These are phyloP conservation scores for Ceratina japonica DNA, from an alignment of 1,140 invertebrate species.

Conservation along the genomic window DNA sequence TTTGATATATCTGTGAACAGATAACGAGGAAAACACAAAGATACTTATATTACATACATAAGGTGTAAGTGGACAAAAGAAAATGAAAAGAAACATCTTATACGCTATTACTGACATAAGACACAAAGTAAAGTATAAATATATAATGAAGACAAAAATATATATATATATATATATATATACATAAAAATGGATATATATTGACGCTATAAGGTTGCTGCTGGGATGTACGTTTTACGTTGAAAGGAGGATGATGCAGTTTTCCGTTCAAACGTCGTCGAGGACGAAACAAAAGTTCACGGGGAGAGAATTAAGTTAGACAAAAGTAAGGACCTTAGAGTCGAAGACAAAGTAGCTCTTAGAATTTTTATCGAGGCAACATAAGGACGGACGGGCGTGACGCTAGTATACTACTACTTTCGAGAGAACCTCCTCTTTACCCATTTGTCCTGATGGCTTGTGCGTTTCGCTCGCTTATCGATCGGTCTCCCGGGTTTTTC, in stretches of 20 bases:
- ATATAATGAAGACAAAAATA: constrained; percentile 74
- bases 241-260: constrained; percentile 41
- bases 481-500: constrained; percentile 15
- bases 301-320: constrained; percentile 52
- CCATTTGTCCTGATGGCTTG: constrained; percentile 29
- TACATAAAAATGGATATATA: constrained; percentile 71
- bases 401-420: constrained; percentile 37
- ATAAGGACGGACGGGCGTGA: constrained; percentile 58
- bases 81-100: constrained; percentile 73
- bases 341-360: constrained; percentile 60
- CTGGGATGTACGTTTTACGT: constrained; percentile 69
- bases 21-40: constrained; percentile 55
- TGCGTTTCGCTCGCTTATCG: constrained; percentile 33
- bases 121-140: constrained; percentile 75
- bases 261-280: constrained; percentile 59
- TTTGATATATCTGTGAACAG: constrained; percentile 77
- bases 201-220: constrained; percentile 71
- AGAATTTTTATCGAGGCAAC: constrained; percentile 58
- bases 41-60: constrained; percentile 78
- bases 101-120: constrained; percentile 79
- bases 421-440: constrained; percentile 11
- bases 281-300: constrained; percentile 61
- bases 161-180: constrained; percentile 73
- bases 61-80: constrained; percentile 76
- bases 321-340: constrained; percentile 57